Conservation (phyloP, 64 coral and sea anemone species). For the Porites lutea region DNA sequence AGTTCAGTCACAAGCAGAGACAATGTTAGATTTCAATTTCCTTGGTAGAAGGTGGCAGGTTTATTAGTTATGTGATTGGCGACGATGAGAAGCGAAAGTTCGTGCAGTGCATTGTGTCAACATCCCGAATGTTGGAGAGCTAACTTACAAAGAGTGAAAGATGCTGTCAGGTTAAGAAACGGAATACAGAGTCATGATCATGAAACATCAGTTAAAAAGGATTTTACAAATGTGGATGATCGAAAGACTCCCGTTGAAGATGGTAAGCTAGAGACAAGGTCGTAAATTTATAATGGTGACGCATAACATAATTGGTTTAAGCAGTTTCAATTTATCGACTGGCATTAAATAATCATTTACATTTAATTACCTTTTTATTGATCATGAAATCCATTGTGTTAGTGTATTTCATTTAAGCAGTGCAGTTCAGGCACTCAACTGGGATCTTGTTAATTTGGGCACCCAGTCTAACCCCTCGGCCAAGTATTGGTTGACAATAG, state of each 20-base stretch:
- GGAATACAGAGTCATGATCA: slow-evolving; percentile 52
- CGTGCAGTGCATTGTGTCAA: slow-evolving; percentile 73
- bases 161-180: slow-evolving; percentile 90
- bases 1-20: background rate
- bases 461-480: too few relatives aligned
- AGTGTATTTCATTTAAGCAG: too few relatives aligned
- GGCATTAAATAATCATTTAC: too few relatives aligned
- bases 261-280: slow-evolving; percentile 6
- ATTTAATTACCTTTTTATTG: too few relatives aligned
- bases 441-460: too few relatives aligned
- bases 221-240: background rate
- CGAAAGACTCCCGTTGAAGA: background rate
- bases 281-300: background rate
- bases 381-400: too few relatives aligned
- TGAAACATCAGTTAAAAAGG: background rate
- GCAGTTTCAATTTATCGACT: too few relatives aligned
- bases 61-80: background rate
- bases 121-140: slow-evolving; percentile 95
- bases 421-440: too few relatives aligned
- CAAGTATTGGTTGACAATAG: too few relatives aligned
- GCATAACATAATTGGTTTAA: too few relatives aligned
- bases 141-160: slow-evolving; percentile 81
- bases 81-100: slow-evolving; percentile 51
- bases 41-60: background rate
- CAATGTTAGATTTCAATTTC: background rate